Evolutionary conservation across 2,113 vertebrate genomes (phyloP), one percentile per base, ranked within the genome.

Genomic region (Rattus norvegicus): DNA sequence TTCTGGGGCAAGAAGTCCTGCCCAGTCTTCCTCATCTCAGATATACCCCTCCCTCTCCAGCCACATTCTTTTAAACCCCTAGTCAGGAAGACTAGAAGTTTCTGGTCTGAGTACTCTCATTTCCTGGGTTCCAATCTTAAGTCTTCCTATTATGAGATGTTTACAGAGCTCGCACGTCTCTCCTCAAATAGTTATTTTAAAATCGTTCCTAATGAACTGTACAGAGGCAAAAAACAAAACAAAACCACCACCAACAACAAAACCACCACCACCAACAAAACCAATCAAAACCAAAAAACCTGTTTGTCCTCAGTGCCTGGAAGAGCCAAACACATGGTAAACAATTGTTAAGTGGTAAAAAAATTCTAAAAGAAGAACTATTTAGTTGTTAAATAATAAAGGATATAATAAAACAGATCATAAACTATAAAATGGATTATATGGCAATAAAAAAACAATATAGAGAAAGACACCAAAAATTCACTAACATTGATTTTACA

Each of bases 371-470:
- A 67, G 63, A 90, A 91, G 28, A 88, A 88, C 10, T 85, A 80
- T 33, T 65, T 85, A 91, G 73, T 28, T 80, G 72, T n/a, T 26
- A 8, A 65, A 67, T 91, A 92, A 91, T 54, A 93, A 89, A 93
- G 72, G 36, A 88, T 19, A 91, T 9, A 73, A 22, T 39, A 63
- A 85, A 89, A 39, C 54, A 49, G 52, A 81, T 90, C 81, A 59
- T 7, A 84, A 39, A 4, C 72, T 30, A 67, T 61, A 69, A 96
- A 63, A 80, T 47, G n/a, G 16, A 67, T 72, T 69, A 73, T 26
- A 93, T 84, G 56, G 14, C 14, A 26, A 88, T 56, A 65, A 26
- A 28, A 13, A 39, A 56, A 39, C 91, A 33, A 91, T 13, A 88
- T 7, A 93, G 5, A 3, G 24, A 76, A 91, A 88, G 69, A 88